A percentile compares a stretch with the other conserved stretches of the same genome.
These are phyloP conservation scores for Zosterops borbonicus DNA, from an alignment of 2,113 vertebrate genomes.

Conservation along the genomic window DNA sequence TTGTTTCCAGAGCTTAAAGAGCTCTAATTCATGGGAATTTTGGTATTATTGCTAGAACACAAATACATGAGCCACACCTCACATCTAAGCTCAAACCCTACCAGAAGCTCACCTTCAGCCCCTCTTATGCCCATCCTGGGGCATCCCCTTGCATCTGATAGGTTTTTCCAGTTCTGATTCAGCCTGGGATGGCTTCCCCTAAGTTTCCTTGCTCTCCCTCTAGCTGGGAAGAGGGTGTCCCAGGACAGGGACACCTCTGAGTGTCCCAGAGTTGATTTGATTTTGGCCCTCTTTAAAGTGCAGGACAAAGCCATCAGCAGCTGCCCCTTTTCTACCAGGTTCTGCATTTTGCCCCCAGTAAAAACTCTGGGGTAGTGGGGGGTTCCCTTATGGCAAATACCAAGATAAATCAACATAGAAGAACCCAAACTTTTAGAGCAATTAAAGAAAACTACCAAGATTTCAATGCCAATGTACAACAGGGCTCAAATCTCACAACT, in stretches of 20 bases:
- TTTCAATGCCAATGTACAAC: not conserved
- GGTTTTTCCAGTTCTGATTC: not conserved
- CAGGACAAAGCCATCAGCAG: not conserved
- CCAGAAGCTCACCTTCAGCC: not conserved
- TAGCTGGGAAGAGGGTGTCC: fast-evolving
- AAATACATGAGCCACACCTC: not conserved
- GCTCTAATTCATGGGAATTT: not conserved
- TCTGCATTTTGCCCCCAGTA: fast-evolving
- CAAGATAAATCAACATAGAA: not conserved
- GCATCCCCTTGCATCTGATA: not conserved
- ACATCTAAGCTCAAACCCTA: not conserved
- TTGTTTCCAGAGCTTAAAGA: not conserved
- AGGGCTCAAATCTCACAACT: not conserved
- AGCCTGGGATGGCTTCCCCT: not conserved
- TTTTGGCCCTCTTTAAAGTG: not conserved
- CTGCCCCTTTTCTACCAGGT: not conserved
- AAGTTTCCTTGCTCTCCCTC: not conserved
- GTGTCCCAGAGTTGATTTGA: not conserved
- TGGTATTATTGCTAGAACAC: not conserved
- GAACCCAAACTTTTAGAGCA: not conserved
- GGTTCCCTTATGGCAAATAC: not conserved
- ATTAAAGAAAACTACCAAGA: not conserved
- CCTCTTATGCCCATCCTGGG: not conserved
- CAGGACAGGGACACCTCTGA: not conserved
- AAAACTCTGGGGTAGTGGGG: not conserved